Base-by-base conservation (phyloP, 2,888 invertebrate genomes). In the Apotomis capreana region DNA sequence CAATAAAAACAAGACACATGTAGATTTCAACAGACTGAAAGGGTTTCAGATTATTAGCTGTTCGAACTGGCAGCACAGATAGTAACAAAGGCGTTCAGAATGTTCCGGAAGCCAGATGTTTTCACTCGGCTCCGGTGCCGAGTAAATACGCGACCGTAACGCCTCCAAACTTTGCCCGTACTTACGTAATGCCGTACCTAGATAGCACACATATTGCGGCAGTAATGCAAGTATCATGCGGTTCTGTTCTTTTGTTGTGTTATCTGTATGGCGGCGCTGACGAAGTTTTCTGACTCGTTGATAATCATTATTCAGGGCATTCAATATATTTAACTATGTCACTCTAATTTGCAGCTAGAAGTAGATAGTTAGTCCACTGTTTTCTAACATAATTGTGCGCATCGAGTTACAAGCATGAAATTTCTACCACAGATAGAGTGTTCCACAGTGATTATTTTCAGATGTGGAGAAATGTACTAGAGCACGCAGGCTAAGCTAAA, bases 121-220 rank as follows among this genome's bases (percentile, higher is more conserved):
- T 80, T 79, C 80, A 72, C 77, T 80, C 74, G 63, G 64, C 73
- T 77, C 74, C 70, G 64, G 69, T 61, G 37, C 51, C 67, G 68
- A 75, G 78, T 77, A 78, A 81, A 82, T 78, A 78, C 77, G 76
- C 72, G 74, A 74, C 76, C 76, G 74, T 79, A 79, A 79, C 74
- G 78, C 78, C 79, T 67, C 71, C 65, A 73, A 79, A 80, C 75
- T 80, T 79, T 40, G 71, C 74, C 78, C 73, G 73, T 74, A 75
- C 76, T 78, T 80, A 77, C 76, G 78, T 77, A 79, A 79, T 75
- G 74, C 75, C 37, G 68, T 60, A 68, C 61, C 63, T 51, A 52
- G 12, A 2, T 64, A 70, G 60, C 46, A 62, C 59, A 60, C 60
- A 26, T 46, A 68, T 49, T 59, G 9, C 8, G 3, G 10, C 69